Evolutionary conservation across 1,140 invertebrate genomes (phyloP).

Genomic region (Manduca sexta): DNA sequence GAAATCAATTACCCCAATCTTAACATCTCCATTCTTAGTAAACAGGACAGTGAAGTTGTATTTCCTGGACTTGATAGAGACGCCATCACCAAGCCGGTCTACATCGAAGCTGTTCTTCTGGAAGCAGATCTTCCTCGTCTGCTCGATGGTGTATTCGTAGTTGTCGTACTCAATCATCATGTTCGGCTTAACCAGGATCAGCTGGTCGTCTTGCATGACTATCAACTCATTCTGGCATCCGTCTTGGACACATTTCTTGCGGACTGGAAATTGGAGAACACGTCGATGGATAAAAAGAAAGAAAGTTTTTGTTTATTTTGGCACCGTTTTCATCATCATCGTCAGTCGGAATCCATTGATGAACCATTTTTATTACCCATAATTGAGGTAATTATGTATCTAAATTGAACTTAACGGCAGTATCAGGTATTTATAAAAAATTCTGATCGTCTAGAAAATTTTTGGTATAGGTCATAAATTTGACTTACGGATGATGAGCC

Average conservation of each 20-base stretch:
- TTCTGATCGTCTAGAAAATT: too few relatives aligned
- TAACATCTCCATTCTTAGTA: slow-evolving; percentile 79
- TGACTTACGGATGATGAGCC: slow-evolving; percentile 79
- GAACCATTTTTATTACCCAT: too few relatives aligned
- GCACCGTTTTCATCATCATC: too few relatives aligned
- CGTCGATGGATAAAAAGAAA: too few relatives aligned
- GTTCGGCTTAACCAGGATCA: slow-evolving; percentile 77
- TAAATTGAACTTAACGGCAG: too few relatives aligned
- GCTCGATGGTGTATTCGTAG: slow-evolving; percentile 75
- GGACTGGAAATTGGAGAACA: slow-evolving; percentile 75
- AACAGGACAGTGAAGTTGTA: slow-evolving; percentile 84
- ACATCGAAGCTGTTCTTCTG: slow-evolving; percentile 79
- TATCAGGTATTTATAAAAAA: too few relatives aligned
- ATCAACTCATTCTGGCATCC: slow-evolving; percentile 75
- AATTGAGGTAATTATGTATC: too few relatives aligned
- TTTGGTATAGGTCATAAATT: too few relatives aligned
- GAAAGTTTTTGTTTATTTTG: too few relatives aligned
- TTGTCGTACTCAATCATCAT: slow-evolving; percentile 80
- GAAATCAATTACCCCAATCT: slow-evolving; percentile 76
- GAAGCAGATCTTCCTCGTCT: slow-evolving; percentile 79
- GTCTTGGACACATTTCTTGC: slow-evolving; percentile 76
- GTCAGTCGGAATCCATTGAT: too few relatives aligned
- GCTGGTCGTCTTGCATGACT: slow-evolving; percentile 74
- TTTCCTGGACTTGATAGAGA: slow-evolving; percentile 79
- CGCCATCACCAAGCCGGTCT: slow-evolving; percentile 78